Base-by-base conservation (phyloP, 2,113 vertebrate species). In the Ceyx margarethae region DNA sequence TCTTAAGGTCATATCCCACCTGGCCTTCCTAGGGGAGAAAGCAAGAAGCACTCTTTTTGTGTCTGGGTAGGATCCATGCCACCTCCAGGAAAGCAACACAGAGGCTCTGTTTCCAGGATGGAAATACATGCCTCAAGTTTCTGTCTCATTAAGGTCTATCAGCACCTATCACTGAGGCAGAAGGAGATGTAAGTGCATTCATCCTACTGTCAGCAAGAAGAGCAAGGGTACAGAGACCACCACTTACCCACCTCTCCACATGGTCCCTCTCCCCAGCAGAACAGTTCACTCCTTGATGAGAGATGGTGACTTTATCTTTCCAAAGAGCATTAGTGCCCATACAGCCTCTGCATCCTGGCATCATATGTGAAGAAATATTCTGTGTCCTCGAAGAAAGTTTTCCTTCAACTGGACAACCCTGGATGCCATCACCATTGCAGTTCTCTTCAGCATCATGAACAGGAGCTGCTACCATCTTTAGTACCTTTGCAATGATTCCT, bases 1-100 rank as follows among this genome's bases (percentile, higher is more conserved):
- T 87, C 62, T 85, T 79, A 46, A 42, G 56, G n/a, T 73, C 42
- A 65, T 71, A 67, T 82, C 82, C 51, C 75, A 91, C 93, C 86
- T 89, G 62, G 25, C 14, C 46, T 81, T 94, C 50, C 54, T 46
- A 53, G 45, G 46, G 42, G 25, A 84, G 20, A 17, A 18, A 75
- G 54, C 28, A 40, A 40, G 35, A 90, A 85, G 50, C 15, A 33
- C 13, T 66, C 37, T 53, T 75, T 57, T 25, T 66, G 21, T 51
- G 35, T 29, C 51, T 73, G 45, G 33, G 31, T 42, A 61, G 23
- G 73, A 84, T 46, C 62, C 9, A 1, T 75, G n/a, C n/a, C 6
- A 4, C n/a, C 12, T 35, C 35, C 50, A 40, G 26, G 29, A 78
- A 83, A 85, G 45, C 29, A 65, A 50, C 35, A 46, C 58, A 77